Percentiles rank a stretch among this genome's conserved stretches.
These are phyloP conservation scores for Agriopis marginaria DNA, from an alignment of 2,888 invertebrate genomes.

Conservation along the genomic window DNA sequence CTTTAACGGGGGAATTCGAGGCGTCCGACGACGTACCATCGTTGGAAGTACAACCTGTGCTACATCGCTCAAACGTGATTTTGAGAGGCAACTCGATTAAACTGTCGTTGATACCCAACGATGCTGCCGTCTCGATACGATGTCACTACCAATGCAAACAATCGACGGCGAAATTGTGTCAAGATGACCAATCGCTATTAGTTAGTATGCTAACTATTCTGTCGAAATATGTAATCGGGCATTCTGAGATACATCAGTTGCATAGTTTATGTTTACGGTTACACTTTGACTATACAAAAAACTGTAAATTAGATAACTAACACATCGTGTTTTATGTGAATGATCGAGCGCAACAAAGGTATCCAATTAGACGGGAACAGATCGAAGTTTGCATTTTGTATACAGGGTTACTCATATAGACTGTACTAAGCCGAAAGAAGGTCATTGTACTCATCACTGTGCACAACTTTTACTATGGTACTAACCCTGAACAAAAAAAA, in stretches of 20 bases:
- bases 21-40: slow-evolving; percentile 51
- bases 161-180: slow-evolving; percentile 48
- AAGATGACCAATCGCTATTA: slow-evolving; percentile 38
- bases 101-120: slow-evolving; percentile 52
- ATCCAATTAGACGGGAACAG: too few relatives aligned
- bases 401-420: too few relatives aligned
- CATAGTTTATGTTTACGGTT: neutral
- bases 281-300: neutral
- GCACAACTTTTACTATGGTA: too few relatives aligned
- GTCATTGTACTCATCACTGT: too few relatives aligned
- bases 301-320: neutral
- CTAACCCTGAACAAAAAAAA: too few relatives aligned
- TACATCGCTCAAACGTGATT: slow-evolving; percentile 49
- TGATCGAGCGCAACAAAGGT: too few relatives aligned
- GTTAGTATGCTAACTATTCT: neutral
- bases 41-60: slow-evolving; percentile 30
- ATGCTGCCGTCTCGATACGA: slow-evolving; percentile 47
- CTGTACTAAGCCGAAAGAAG: too few relatives aligned
- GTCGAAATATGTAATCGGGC: neutral
- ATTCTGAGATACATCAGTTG: neutral
- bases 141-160: slow-evolving; percentile 57
- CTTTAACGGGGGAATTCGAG: slow-evolving; percentile 32
- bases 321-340: too few relatives aligned
- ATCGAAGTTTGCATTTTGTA: too few relatives aligned
- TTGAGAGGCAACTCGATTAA: slow-evolving; percentile 55